Evolutionary conservation across 2,888 invertebrate genomes (phyloP), one percentile per base, ranked within the genome.

Genomic region (Drosophila subsilvestris): DNA sequence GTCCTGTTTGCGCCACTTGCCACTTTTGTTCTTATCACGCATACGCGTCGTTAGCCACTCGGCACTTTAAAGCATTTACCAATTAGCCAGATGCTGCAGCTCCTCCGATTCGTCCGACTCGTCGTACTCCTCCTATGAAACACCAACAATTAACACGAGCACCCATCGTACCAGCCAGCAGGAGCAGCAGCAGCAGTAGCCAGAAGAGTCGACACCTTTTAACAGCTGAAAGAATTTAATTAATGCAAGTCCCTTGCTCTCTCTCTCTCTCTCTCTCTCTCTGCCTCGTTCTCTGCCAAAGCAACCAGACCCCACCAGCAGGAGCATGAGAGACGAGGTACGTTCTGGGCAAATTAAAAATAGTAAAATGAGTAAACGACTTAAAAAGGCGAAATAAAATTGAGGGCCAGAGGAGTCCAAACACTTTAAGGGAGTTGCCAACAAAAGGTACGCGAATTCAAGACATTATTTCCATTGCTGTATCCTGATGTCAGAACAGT

Each of bases 221-320:
- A 84, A 65, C 71, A 60, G 68, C 71, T 79, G 76, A 53, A 79
- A 72, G 81, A 85, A 83, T 87, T 85, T 87, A 83, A 83, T 83
- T 87, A 83, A 85, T 83, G 86, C 88, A 73, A 75, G 80, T 78
- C 80, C n/a, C n/a, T n/a, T n/a, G n/a, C n/a, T 62, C 67, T 14
- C 58, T 69, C 51, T n/a, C 78, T 51, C 60, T 32, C 80, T 55
- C 14, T 14, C 14, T 37, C 37, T 14, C 14, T 2, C 14, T n/a
- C 37, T 14, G 4, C 32, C n/a, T n/a, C n/a, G n/a, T n/a, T 6
- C 37, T 37, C 37, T 5, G 37, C 14, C 37, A 37, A 14, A 37
- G n/a, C 37, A 37, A n/a, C 37, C n/a, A n/a, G 37, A 37, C 14
- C 37, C 37, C 37, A 6, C 27, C 14, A 14, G 37, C 14, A 68